Percentiles rank a stretch among this genome's conserved stretches.
These are phyloP conservation scores for Caiman crocodilus DNA, from an alignment of 2,797 vertebrate species.

Conservation along the genomic window DNA sequence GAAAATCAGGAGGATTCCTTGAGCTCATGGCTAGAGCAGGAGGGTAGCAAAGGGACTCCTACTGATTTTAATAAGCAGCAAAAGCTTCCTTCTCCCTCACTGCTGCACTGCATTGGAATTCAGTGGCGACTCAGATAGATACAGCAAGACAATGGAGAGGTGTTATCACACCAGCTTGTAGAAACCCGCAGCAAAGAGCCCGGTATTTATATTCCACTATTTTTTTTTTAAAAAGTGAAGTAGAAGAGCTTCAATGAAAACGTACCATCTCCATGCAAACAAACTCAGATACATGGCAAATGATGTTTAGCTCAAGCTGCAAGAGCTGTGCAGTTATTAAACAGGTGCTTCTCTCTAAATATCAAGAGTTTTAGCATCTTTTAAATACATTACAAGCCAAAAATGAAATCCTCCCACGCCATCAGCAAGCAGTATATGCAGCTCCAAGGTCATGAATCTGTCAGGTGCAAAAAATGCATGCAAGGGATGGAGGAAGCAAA, in stretches of 20 bases:
- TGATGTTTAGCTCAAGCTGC: neutral
- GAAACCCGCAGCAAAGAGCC: neutral
- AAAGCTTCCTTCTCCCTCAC: neutral
- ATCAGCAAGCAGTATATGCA: neutral
- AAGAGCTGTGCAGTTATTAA: neutral
- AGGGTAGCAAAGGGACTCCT: neutral
- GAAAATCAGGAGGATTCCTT: conserved; percentile 29
- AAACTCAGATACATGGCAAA: neutral
- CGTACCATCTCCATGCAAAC: neutral
- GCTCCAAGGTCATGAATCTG: neutral
- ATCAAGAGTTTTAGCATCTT: neutral
- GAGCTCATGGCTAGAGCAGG: neutral
- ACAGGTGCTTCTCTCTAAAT: neutral
- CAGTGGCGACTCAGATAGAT: neutral
- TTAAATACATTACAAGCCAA: neutral
- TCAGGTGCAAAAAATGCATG: neutral
- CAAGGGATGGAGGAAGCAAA: neutral
- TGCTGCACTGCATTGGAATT: neutral
- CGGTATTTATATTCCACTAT: neutral
- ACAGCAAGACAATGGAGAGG: neutral
- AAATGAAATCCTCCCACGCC: neutral
- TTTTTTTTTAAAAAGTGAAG: neutral
- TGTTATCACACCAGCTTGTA: neutral
- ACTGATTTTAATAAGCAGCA: neutral
- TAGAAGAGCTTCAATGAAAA: neutral